Evolutionary conservation across 2,797 vertebrate species (phyloP).

Genomic region (Chiroxiphia lanceolata): DNA sequence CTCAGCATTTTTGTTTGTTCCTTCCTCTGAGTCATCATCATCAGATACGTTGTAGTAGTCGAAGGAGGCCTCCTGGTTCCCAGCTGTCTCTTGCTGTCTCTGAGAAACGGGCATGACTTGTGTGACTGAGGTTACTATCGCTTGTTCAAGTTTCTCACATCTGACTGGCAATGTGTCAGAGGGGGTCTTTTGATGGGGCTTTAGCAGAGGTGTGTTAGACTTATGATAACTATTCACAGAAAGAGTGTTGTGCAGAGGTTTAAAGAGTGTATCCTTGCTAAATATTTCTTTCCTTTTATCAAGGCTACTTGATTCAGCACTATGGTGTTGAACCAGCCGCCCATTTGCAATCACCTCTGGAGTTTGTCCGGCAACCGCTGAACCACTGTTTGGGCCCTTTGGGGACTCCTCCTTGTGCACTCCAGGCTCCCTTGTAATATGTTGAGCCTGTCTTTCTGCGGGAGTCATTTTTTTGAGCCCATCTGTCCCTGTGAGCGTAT

Average conservation of each 20-base stretch:
- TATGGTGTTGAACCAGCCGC: conserved; percentile 86
- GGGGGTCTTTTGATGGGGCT: conserved; percentile 92
- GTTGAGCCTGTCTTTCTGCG: conserved; percentile 82
- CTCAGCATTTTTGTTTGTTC: conserved; percentile 85
- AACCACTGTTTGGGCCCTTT: conserved; percentile 80
- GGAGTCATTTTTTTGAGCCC: conserved; percentile 82
- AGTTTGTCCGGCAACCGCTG: conserved; percentile 67
- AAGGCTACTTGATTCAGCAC: conserved; percentile 85
- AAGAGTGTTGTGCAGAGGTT: conserved; percentile 92
- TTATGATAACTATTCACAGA: conserved; percentile 94
- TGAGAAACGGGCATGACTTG: conserved; percentile 83
- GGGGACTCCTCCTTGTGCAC: conserved; percentile 90
- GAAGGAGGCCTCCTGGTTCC: conserved; percentile 88
- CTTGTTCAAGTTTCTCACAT: conserved; percentile 88
- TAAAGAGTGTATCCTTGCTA: conserved; percentile 95
- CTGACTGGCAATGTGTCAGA: conserved; percentile 82
- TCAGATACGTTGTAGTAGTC: conserved; percentile 99
- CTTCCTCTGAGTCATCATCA: conserved; percentile 92
- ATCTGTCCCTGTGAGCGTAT: conserved; percentile 87
- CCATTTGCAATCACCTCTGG: conserved; percentile 87
- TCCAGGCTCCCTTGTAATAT: conserved; percentile 84
- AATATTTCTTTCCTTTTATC: conserved; percentile 96
- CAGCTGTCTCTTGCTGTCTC: conserved; percentile 82
- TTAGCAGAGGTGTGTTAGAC: conserved; percentile 87
- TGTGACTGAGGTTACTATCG: conserved; percentile 85